Conservation (phyloP, 2,888 invertebrate species). For the Phrixothrix hirtus region DNA sequence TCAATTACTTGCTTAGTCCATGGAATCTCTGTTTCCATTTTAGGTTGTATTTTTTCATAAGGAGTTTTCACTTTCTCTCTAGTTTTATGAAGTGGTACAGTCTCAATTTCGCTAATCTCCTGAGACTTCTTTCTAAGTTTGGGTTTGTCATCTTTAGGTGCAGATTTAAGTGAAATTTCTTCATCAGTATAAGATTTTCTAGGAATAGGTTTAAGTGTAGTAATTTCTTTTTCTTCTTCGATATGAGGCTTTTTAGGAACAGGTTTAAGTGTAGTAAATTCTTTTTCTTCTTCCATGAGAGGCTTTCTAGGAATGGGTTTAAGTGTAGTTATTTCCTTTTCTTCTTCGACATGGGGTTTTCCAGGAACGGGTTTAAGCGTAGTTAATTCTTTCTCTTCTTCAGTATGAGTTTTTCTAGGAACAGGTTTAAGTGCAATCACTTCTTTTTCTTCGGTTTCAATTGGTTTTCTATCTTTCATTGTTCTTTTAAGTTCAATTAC, state of each 20-base stretch:
- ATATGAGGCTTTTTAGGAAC: constrained; percentile 43
- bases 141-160: constrained; percentile 34
- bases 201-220: constrained; percentile 17
- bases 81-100: constrained; percentile 36
- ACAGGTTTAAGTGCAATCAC: constrained; percentile 19
- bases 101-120: constrained; percentile 35
- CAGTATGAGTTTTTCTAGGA: constrained; percentile 1
- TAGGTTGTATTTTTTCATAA: constrained; percentile 9
- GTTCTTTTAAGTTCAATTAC: constrained; percentile 58
- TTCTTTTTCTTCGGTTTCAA: constrained; percentile 47
- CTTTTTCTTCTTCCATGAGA: constrained; percentile 6
- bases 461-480: constrained; percentile 48
- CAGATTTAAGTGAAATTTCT: no score
- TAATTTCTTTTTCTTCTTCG: constrained; percentile 44
- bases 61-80: constrained; percentile 56
- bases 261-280: neutral
- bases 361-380: constrained; percentile 3
- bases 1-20: constrained; percentile 26
- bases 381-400: constrained; percentile 1
- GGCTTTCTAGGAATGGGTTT: constrained; percentile 50
- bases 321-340: constrained; percentile 56
- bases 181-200: constrained; percentile 5
- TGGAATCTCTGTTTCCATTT: constrained; percentile 10
- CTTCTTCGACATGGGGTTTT: constrained; percentile 38
- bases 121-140: constrained; percentile 32